Evolutionary conservation across 1,140 invertebrate genomes (phyloP), one percentile per base, ranked within the genome.

Genomic region (Cyclina sinensis): DNA sequence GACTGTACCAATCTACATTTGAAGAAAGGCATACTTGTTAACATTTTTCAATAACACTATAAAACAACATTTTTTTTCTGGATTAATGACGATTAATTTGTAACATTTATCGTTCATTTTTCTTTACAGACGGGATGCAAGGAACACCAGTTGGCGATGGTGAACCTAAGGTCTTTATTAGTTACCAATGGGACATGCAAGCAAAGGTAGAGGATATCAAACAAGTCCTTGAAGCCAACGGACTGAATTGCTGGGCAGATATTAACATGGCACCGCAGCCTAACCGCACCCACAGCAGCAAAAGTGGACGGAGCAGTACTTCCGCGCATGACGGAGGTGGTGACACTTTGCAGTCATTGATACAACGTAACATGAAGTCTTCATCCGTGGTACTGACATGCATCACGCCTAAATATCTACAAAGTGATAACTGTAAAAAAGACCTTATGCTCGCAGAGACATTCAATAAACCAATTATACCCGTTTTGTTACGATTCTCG

Each of bases 131-230:
- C 30, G 88, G 88, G 9, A 80, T 70, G 43, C 82, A 79, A 32
- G 54, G 24, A n/a, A 27, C 32, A 30, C 73, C 18, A 24, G 14
- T 70, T 11, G 54, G 57, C 2, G 92, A 93, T 18, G 90, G 92
- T 30, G 92, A 94, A 12, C 93, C 93, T 7, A 89, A 92, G 57
- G 94, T 96, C n/a, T 96, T 96, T 89, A 95, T 96, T 65, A 96
- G 95, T 89, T 95, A 94, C 91, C 96, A 96, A 90, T 96, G 95
- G 95, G 95, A 96, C 82, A 95, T 95, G 87, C 96, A 96, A 68
- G 92, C 92, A 16, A 92, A 94, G 79, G 95, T 95, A 4, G 93
- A 95, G 18, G 95, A 96, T 54, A 93, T 96, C 11, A 91, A 94
- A 83, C 90, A 93, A 30, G 83, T 94, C 48, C 90, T 96, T 27